Conservation (phyloP, 2,888 invertebrate species). For the Xanthorhoe spadicearia region DNA sequence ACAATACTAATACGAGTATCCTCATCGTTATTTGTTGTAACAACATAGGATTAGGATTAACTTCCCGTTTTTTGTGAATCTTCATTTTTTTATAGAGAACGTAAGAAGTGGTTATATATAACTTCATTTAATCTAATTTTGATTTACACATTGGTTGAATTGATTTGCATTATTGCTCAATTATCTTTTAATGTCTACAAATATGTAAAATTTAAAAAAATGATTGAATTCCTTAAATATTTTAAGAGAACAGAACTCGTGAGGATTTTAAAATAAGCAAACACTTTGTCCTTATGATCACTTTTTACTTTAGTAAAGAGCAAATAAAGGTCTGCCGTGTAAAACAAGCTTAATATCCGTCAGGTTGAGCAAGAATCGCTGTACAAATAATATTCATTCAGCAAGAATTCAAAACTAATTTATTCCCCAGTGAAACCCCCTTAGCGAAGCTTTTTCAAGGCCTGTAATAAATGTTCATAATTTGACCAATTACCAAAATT, state of each 20-base stretch:
- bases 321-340: not conserved
- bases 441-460: conserved; percentile 11
- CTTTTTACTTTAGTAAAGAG: not conserved
- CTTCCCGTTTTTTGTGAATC: not conserved
- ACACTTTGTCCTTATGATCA: no score
- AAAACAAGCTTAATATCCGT: conserved; percentile 5
- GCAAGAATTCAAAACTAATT: conserved; percentile 28
- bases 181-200: no score
- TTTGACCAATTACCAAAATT: conserved; percentile 27
- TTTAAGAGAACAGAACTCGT: no score
- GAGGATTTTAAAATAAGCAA: no score
- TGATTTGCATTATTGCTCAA: no score
- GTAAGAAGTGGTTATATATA: no score
- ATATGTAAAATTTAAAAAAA: no score
- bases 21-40: not conserved
- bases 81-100: not conserved
- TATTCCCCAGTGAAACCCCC: conserved; percentile 21
- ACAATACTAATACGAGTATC: not conserved
- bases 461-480: conserved; percentile 28
- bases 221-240: no score
- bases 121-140: no score
- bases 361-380: conserved; percentile 5
- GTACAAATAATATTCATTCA: conserved; percentile 22
- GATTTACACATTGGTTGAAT: no score
- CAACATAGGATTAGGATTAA: no score